Percentiles rank a stretch among this genome's conserved stretches.
Conservation (phyloP, 2,888 invertebrate genomes). For the Drosophila lacicola region DNA sequence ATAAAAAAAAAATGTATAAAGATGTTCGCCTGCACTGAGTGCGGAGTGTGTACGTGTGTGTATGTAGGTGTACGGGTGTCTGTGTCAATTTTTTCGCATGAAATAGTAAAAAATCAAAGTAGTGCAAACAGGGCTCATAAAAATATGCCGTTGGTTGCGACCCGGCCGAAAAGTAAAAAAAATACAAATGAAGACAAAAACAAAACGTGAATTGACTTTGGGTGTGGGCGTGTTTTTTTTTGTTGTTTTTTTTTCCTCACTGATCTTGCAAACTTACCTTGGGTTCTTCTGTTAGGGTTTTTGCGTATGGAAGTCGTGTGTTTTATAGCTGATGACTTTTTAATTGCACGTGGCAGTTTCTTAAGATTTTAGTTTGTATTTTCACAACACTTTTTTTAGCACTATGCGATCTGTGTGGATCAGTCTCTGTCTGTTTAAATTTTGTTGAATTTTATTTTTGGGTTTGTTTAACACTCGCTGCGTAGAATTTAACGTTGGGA, state of each 20-base stretch:
- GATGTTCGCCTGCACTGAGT: slow-evolving; percentile 26
- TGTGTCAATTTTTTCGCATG: slow-evolving; percentile 54
- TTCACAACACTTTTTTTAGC: slow-evolving; percentile 45
- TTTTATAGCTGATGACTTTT: slow-evolving; percentile 65
- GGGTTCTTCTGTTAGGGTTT: slow-evolving; percentile 38
- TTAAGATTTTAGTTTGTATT: slow-evolving; percentile 7
- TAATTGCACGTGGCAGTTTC: slow-evolving; percentile 61
- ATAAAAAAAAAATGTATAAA: slow-evolving; percentile 56
- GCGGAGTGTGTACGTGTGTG: background rate
- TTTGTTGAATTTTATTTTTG: background rate
- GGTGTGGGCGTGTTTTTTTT: slow-evolving; percentile 53
- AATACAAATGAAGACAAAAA: slow-evolving; percentile 26
- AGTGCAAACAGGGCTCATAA: slow-evolving; percentile 74
- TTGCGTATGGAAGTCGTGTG: slow-evolving; percentile 19
- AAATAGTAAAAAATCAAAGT: slow-evolving; percentile 80
- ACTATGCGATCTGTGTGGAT: slow-evolving; percentile 50
- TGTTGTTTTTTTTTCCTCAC: slow-evolving; percentile 6
- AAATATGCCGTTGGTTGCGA: slow-evolving; percentile 65
- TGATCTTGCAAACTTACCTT: slow-evolving; percentile 69
- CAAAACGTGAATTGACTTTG: slow-evolving; percentile 58
- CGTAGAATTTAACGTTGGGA: slow-evolving; percentile 10
- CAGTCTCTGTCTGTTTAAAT: slow-evolving; percentile 41
- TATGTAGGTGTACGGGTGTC: slow-evolving; percentile 9
- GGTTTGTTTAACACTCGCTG: slow-evolving; percentile 8
- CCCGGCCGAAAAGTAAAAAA: slow-evolving; percentile 15